Percentiles rank a stretch among this genome's conserved stretches.
Conservation (phyloP, 2,888 invertebrate species). For the Meta bourneti region DNA sequence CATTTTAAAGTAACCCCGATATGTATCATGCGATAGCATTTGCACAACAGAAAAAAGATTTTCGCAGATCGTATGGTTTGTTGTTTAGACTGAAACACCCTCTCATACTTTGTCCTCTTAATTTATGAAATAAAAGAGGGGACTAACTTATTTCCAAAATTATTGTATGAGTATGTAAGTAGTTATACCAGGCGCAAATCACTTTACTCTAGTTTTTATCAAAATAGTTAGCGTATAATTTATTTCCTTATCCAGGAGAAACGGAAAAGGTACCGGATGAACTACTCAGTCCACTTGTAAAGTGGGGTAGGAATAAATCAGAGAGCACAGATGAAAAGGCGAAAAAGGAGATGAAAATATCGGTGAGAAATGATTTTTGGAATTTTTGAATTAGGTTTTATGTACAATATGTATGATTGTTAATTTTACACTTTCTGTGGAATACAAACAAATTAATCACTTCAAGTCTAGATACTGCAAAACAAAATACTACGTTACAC, state of each 20-base stretch:
- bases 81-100: not conserved
- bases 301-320: not conserved
- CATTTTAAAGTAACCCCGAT: no score
- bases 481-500: not conserved
- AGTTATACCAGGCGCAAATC: no score
- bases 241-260: conserved; percentile 22
- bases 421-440: not conserved
- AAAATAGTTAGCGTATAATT: no score
- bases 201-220: no score
- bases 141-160: no score
- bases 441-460: not conserved
- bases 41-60: no score
- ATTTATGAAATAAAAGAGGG: no score
- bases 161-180: no score
- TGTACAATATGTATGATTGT: not conserved
- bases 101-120: no score
- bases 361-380: not conserved
- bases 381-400: not conserved
- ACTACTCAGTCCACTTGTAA: conserved; percentile 39
- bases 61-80: not conserved
- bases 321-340: not conserved
- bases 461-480: not conserved
- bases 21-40: no score
- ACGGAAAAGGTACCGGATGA: conserved; percentile 28
- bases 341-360: conserved; percentile 18